These are phyloP conservation scores for Aradophagus sp. DNA, from an alignment of 1,140 invertebrate genomes.

Conservation along the genomic window DNA sequence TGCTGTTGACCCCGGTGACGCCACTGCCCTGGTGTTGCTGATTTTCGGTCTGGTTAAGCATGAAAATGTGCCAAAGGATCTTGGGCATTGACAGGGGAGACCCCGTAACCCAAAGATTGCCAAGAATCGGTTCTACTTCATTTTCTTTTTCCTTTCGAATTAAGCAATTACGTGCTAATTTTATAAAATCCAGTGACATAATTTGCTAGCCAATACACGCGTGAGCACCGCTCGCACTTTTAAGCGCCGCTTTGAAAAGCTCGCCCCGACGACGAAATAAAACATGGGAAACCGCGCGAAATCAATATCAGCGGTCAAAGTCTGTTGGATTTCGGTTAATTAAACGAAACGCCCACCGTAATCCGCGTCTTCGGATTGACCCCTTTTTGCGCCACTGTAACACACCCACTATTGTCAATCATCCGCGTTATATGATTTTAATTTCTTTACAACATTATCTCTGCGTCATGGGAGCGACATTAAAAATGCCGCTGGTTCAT, in stretches of 20 bases:
- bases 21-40: constrained; percentile 35
- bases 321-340: not conserved
- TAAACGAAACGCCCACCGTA: not conserved
- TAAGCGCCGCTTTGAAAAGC: constrained; percentile 2
- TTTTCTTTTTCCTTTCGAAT: constrained; percentile 42
- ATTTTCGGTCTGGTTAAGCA: constrained; percentile 55
- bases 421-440: no score
- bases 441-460: no score
- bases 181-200: constrained; percentile 41
- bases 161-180: constrained; percentile 38
- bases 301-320: constrained; percentile 10
- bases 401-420: constrained; percentile 17
- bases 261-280: not conserved
- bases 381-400: not conserved
- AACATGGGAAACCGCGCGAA: not conserved
- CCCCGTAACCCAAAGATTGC: constrained; percentile 47
- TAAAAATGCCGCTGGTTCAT: no score
- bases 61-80: constrained; percentile 57
- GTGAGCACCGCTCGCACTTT: constrained; percentile 9
- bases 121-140: constrained; percentile 45
- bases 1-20: constrained; percentile 41
- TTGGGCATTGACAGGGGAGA: constrained; percentile 43
- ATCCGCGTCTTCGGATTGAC: constrained; percentile 10
- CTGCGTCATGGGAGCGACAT: no score
- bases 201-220: constrained; percentile 35